Evolutionary conservation across 2,113 vertebrate genomes (phyloP).

Genomic region (Platycercus adscitus): DNA sequence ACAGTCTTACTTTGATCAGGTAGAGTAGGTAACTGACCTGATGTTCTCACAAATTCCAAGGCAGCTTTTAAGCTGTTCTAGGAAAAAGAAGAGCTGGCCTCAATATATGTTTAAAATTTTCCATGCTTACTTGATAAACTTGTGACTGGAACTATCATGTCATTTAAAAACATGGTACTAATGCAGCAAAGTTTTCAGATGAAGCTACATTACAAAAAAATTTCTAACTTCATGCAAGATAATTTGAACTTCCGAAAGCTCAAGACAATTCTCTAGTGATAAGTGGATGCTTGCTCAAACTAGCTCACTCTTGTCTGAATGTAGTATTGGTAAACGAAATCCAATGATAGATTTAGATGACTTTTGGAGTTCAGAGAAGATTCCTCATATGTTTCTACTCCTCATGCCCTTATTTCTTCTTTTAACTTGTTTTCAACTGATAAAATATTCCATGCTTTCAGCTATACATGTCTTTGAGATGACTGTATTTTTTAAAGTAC

Average conservation of each 20-base stretch:
- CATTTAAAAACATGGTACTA: background rate
- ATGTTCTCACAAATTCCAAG: background rate
- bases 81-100: background rate
- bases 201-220: background rate
- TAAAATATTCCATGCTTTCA: background rate
- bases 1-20: background rate
- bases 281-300: background rate
- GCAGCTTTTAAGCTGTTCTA: background rate
- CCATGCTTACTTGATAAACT: background rate
- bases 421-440: background rate
- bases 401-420: background rate
- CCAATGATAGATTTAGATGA: background rate
- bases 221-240: background rate
- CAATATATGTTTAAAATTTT: background rate
- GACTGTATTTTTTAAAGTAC: background rate
- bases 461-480: background rate
- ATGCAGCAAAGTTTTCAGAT: background rate
- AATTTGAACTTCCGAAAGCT: background rate
- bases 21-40: background rate
- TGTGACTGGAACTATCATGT: fast-evolving
- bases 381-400: background rate
- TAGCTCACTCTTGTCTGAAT: background rate
- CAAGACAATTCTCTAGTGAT: background rate
- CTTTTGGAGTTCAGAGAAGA: background rate
- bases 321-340: background rate